phyloP scores from a whole-genome alignment of 1,140 invertebrate species.

The Euwallacea fornicatus region DNA sequence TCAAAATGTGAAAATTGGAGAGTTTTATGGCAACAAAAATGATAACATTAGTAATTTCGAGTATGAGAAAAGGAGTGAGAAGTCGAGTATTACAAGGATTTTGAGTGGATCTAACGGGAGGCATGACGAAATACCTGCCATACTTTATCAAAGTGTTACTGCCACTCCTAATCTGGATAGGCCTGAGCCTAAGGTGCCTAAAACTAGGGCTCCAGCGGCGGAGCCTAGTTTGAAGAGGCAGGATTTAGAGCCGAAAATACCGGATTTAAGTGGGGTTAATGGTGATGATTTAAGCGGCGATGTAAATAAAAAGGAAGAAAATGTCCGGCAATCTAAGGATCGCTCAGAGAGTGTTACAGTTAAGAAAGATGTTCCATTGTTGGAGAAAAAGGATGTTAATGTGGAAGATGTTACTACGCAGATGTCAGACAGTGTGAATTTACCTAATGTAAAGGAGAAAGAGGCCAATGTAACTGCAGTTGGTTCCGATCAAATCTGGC shows the following conservation, averaged over 20 bases:
- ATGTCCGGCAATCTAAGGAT: constrained; percentile 35
- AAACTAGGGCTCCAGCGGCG: constrained; percentile 51
- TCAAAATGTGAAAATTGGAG: constrained; percentile 56
- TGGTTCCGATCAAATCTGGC: constrained; percentile 62
- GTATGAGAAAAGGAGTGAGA: constrained; percentile 49
- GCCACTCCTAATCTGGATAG: constrained; percentile 60
- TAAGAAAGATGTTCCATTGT: constrained; percentile 42
- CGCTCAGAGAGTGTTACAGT: constrained; percentile 48
- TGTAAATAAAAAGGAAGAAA: constrained; percentile 17
- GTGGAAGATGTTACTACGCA: constrained; percentile 49
- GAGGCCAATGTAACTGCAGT: constrained; percentile 47
- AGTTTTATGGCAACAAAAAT: constrained; percentile 48
- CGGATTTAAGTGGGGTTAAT: constrained; percentile 5
- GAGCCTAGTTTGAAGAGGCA: constrained; percentile 53
- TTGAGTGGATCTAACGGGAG: constrained; percentile 77
- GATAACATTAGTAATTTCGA: constrained; percentile 50
- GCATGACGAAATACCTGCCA: constrained; percentile 76
- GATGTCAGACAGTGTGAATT: constrained; percentile 49
- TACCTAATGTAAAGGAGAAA: constrained; percentile 51
- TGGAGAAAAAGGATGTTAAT: constrained; percentile 38
- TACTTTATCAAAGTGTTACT: constrained; percentile 68
- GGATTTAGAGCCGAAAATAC: constrained; percentile 52
- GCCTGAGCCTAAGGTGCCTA: constrained; percentile 46
- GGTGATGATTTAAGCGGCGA: background rate
- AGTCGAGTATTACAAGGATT: constrained; percentile 72